Base-by-base conservation (phyloP, 2,888 invertebrate genomes). In the Endotricha flammealis region DNA sequence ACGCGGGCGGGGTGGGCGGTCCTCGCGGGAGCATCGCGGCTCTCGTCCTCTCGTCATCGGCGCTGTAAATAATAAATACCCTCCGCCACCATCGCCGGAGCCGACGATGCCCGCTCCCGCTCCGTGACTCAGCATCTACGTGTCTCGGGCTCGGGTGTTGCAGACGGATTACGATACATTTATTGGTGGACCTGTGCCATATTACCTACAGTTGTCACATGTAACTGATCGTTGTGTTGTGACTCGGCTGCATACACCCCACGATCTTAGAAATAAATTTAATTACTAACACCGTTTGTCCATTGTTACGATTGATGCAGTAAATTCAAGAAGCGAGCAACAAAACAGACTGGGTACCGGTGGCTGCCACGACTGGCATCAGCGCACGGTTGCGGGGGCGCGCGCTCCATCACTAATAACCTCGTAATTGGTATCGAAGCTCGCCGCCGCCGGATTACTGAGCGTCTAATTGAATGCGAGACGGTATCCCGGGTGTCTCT, bases 401-500 rank as follows among this genome's bases (percentile, higher is more conserved):
- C 69, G 64, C 71, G 67, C 65, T 64, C 75, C 73, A 63, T 70
- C 76, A 79, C 83, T 86, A 86, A 86, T 86, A 86, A 78, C 85
- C 68, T 75, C 63, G 82, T 86, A 86, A 86, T 86, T 86, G 85
- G 85, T 81, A 85, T 85, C 80, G 85, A 77, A 83, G 85, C 85
- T 83, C 74, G 74, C 77, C 77, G 77, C 78, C 75, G 78, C 74
- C 68, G 85, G 85, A 86, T 86, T 86, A 86, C 81, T 77, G 75
- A 77, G 73, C 85, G 74, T 83, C 83, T 86, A 86, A 86, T 86
- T 86, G 85, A 85, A 85, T 86, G 81, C 82, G 81, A 82, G 81
- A 75, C 76, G 75, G 54, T 72, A 57, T 60, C 67, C 61, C 59
- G 20, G 59, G 68, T 55, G 55, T 53, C 56, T 50, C 53, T 60